Percentiles rank a stretch among this genome's conserved stretches.
Evolutionary conservation across 2,797 vertebrate genomes (phyloP).

Genomic region (Gambusia yucatana): DNA sequence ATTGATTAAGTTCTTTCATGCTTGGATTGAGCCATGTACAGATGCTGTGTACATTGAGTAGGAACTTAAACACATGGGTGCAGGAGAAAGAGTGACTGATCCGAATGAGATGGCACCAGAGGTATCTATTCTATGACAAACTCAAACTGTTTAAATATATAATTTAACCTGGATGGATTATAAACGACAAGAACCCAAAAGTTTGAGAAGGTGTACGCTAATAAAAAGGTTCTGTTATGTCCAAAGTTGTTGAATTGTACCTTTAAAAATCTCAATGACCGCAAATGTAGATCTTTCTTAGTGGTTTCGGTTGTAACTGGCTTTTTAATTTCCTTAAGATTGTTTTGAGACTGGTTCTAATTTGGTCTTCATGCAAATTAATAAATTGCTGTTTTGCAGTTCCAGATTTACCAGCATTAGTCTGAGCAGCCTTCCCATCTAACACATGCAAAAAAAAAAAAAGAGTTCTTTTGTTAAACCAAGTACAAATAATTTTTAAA

Average conservation of each 20-base stretch:
- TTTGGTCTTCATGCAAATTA: constrained; percentile 8
- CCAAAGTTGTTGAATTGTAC: not conserved
- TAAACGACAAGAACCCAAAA: not conserved
- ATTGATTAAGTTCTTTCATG: not conserved
- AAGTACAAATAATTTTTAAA: not conserved
- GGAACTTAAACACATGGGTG: not conserved
- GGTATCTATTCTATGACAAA: not conserved
- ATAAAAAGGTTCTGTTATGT: not conserved
- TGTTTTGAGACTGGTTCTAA: not conserved
- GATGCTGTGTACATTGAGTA: not conserved
- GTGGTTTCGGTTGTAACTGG: not conserved
- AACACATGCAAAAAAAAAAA: not conserved
- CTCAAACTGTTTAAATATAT: not conserved
- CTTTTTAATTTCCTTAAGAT: not conserved
- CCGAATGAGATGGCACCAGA: not conserved
- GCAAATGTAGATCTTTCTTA: not conserved
- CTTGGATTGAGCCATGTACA: not conserved
- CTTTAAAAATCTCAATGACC: not conserved
- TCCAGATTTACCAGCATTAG: not conserved
- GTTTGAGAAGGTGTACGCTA: not conserved
- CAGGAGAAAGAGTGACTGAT: not conserved
- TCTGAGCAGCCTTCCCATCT: not conserved
- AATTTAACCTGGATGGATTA: not conserved
- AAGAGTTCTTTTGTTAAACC: not conserved
- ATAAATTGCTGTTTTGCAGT: not conserved